Evolutionary conservation across 2,797 vertebrate genomes (phyloP).

Genomic region (Rhinatrema bivittatum): DNA sequence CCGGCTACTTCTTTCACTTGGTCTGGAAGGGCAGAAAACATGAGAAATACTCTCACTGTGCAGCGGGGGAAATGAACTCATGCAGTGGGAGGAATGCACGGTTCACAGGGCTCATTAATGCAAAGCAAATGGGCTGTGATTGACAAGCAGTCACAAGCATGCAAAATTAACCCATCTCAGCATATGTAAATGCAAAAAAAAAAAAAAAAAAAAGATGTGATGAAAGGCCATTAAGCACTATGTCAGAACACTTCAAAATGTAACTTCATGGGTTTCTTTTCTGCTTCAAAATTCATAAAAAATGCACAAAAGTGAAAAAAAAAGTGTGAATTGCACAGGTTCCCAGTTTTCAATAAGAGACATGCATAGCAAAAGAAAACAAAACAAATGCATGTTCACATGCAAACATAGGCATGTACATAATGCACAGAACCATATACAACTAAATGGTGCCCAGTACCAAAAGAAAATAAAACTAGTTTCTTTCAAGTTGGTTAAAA

Average conservation of each 20-base stretch:
- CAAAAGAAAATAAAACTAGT: too few relatives aligned
- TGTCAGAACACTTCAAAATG: constrained; percentile 40
- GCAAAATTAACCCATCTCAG: constrained; percentile 37
- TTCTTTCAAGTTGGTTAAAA: too few relatives aligned
- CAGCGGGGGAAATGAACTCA: constrained; percentile 31
- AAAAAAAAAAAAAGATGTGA: background rate
- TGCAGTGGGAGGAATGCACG: constrained; percentile 29
- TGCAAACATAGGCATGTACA: too few relatives aligned
- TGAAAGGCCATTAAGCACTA: constrained; percentile 42
- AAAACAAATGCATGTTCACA: constrained; percentile 24
- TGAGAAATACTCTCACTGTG: constrained; percentile 37
- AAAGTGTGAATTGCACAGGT: constrained; percentile 19
- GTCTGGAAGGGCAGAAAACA: constrained; percentile 42
- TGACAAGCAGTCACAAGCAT: constrained; percentile 41
- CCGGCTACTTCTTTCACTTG: constrained; percentile 45
- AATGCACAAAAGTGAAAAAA: constrained; percentile 18
- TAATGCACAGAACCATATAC: too few relatives aligned
- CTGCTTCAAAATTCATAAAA: constrained; percentile 48
- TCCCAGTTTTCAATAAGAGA: constrained; percentile 25
- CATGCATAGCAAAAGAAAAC: constrained; percentile 25
- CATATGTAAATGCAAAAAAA: constrained; percentile 30
- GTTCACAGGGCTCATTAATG: constrained; percentile 48
- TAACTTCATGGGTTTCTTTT: constrained; percentile 32
- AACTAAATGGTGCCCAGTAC: too few relatives aligned
- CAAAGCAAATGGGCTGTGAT: constrained; percentile 47